Evolutionary conservation across 1,140 invertebrate genomes (phyloP).

Genomic region (Globodera rostochiensis): DNA sequence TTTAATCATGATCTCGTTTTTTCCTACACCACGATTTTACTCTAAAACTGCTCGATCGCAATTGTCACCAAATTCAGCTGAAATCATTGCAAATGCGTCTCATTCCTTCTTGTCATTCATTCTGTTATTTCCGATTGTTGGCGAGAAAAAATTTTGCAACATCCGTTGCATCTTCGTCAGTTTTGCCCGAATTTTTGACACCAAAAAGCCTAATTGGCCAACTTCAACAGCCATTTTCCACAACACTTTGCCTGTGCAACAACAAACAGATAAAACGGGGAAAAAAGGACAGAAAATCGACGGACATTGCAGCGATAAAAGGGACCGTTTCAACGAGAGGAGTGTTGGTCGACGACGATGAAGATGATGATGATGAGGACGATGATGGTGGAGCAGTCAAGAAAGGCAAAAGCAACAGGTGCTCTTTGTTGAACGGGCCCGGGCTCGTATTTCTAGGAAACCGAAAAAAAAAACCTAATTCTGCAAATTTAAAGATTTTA

Average conservation of each 20-base stretch:
- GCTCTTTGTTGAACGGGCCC: too few species aligned
- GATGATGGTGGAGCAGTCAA: neutral
- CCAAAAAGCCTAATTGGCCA: neutral
- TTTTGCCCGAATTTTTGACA: neutral
- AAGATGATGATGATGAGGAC: neutral
- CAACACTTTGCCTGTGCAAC: neutral
- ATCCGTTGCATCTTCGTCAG: too few species aligned
- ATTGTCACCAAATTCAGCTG: neutral
- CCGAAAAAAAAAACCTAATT: too few species aligned
- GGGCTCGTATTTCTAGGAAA: too few species aligned
- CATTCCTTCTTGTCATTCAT: neutral
- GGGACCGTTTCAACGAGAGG: neutral
- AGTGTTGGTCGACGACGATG: neutral
- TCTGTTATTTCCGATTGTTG: conserved; percentile 2
- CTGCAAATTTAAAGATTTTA: too few species aligned
- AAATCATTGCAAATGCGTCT: conserved; percentile 13
- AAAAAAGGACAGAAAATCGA: neutral
- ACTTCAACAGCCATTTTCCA: neutral
- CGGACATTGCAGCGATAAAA: neutral
- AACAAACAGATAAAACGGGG: neutral
- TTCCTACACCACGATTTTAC: too few species aligned
- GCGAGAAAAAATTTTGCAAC: too few species aligned
- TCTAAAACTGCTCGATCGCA: too few species aligned
- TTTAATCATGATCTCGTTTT: too few species aligned
- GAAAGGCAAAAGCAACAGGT: neutral